Evolutionary conservation across 2,113 vertebrate genomes (phyloP).

Genomic region (Pheucticus melanocephalus): DNA sequence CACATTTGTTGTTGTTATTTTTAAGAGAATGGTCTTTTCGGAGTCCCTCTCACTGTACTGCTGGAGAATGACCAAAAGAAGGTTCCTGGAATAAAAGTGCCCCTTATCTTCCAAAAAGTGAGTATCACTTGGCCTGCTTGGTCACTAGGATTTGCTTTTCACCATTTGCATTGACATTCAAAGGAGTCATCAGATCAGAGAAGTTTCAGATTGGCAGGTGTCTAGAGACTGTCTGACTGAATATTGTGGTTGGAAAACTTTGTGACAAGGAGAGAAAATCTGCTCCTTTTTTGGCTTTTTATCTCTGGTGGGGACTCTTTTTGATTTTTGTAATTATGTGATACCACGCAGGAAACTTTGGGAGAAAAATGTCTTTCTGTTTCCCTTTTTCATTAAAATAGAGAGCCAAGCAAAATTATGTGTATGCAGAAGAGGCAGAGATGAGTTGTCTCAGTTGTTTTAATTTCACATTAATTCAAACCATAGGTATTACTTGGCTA

Average conservation of each 20-base stretch:
- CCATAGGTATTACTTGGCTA: not conserved
- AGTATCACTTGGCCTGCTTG: not conserved
- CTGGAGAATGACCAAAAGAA: slow-evolving; percentile 90
- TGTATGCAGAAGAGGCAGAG: not conserved
- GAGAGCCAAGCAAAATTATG: not conserved
- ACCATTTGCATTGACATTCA: not conserved
- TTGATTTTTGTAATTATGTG: not conserved
- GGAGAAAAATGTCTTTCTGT: not conserved
- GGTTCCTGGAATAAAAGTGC: slow-evolving; percentile 86
- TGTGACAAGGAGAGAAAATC: not conserved
- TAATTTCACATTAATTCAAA: not conserved
- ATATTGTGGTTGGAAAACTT: not conserved
- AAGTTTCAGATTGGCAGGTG: not conserved
- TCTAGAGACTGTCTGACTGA: not conserved
- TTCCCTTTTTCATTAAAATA: not conserved
- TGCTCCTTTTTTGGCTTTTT: not conserved
- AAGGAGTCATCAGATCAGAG: not conserved
- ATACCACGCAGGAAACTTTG: not conserved
- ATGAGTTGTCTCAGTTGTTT: not conserved
- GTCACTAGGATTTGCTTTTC: not conserved
- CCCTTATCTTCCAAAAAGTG: slow-evolving; percentile 91
- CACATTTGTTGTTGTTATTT: not conserved
- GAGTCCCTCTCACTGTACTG: slow-evolving; percentile 83
- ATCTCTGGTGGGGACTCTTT: not conserved
- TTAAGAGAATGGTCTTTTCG: slow-evolving; percentile 89